Base-by-base conservation (phyloP, 2,113 vertebrate genomes). In the Brachionichthys hirsutus region DNA sequence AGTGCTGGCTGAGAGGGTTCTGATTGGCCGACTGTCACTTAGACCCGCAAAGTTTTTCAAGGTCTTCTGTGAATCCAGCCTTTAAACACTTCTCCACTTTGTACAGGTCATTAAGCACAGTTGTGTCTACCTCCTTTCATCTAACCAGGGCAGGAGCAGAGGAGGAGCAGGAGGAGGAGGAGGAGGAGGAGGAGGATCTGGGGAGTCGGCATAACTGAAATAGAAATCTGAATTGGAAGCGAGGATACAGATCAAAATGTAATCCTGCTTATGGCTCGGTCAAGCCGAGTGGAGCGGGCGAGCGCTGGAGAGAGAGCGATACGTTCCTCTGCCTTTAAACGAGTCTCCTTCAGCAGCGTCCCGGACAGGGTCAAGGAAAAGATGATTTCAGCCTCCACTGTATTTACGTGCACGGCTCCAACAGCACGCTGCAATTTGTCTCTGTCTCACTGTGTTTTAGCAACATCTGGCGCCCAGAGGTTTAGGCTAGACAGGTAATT, bases 401-500 rank as follows among this genome's bases (percentile, higher is more conserved):
- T 90, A 92, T 92, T 92, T 90, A 89, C 81, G 84, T 88, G 82
- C 83, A 56, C 60, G 77, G 82, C 87, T 89, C 73, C 85, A 85
- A 86, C 75, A 88, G 85, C 82, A 63, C 58, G 54, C 62, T 18
- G 76, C 82, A 75, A 92, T 92, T 88, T 89, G 91, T 92, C 91
- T 92, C 79, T 90, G 91, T 91, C 91, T 81, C 70, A 44, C 80
- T 77, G 85, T 86, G 81, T 89, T 92, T 92, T 88, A 90, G 89
- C 84, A 93, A 93, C 92, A 93, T 93, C 92, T 93, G 91, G 91
- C 81, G 85, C 85, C 84, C 81, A 79, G 88, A 91, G 89, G 91
- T 92, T 92, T 91, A 91, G 91, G 90, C 91, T 91, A 91, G 92
- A 91, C 90, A 88, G 87, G 89, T 92, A 93, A 93, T 92, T 92